Evolutionary conservation across 2,888 invertebrate species (phyloP), one percentile per base, ranked within the genome.

Genomic region (Catocala sponsa): DNA sequence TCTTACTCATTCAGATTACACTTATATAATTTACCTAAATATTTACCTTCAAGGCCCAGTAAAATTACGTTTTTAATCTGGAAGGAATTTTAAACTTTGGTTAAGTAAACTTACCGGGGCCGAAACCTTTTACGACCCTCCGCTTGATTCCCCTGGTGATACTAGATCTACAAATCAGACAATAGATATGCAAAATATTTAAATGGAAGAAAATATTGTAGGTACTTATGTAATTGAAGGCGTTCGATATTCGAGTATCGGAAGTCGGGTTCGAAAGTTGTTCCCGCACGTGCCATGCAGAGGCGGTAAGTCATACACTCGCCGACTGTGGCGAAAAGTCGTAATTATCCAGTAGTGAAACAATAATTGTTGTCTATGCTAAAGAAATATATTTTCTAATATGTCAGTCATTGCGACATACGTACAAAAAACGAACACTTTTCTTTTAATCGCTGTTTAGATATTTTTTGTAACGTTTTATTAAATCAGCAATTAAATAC

Each of bases 221-320:
- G 6, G 5, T 46, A 33, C 9, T 61, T 49, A 41, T 44, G 44
- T 55, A 65, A 68, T 68, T 64, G 54, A 47, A 50, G 35, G 13
- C 10, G 33, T 50, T 50, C 43, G 25, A 55, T 15, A 10, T 50
- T 65, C 65, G 51, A 42, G 35, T 35, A 35, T 35, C 35, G 35
- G 47, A 50, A 42, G 35, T 44, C 46, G 12, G 5, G 48, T 7
- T 35, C 6, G 33, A 35, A 51, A 65, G 63, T 57, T 43, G 57
- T 61, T 63, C 60, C 61, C 62, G 66, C 64, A 63, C 66, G 64
- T 61, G 13, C 7, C 25, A 41, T 25, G 52, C 61, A 52, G 55
- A 58, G 69, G 66, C 62, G 56, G 62, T 61, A 63, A 63, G 64
- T 68, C 73, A 73, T 51, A 66, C 65, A 73, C 68, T 71, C 64